A percentile compares a stretch with the other conserved stretches of the same genome.
Conservation (phyloP, 2,797 vertebrate species). For the Hemibagrus guttatus region DNA sequence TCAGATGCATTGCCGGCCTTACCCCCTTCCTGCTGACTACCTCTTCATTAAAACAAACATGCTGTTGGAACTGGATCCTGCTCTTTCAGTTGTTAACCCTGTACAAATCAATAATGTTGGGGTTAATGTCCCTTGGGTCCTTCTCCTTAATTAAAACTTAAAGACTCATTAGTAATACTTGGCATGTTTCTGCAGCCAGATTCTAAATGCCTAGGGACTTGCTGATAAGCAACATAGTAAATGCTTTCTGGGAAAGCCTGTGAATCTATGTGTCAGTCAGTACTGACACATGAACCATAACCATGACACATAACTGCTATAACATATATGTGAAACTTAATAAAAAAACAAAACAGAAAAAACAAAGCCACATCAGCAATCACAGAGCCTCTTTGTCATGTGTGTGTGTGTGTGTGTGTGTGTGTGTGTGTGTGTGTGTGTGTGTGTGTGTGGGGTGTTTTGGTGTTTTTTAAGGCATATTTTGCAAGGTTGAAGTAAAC, state of each 20-base stretch:
- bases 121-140: slow-evolving; percentile 51
- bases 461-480: background rate
- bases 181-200: background rate
- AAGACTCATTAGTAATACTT: slow-evolving; percentile 6
- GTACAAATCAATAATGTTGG: slow-evolving; percentile 50
- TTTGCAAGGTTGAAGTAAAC: slow-evolving; percentile 9
- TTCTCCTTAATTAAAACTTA: slow-evolving; percentile 39
- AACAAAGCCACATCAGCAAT: background rate
- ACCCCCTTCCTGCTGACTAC: slow-evolving; percentile 66
- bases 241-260: background rate
- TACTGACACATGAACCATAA: background rate
- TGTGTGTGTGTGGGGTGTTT: background rate
- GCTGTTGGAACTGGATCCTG: slow-evolving; percentile 48
- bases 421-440: background rate
- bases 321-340: too few relatives aligned
- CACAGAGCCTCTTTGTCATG: background rate
- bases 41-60: slow-evolving; percentile 69
- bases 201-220: background rate
- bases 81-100: slow-evolving; percentile 63
- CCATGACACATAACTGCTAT: background rate
- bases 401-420: background rate
- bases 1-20: slow-evolving; percentile 58
- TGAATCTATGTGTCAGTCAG: background rate
- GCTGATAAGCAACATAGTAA: background rate
- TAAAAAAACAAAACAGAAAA: too few relatives aligned